Evolutionary conservation across 2,113 vertebrate genomes (phyloP).

Genomic region (Muntiacus muntjak): DNA sequence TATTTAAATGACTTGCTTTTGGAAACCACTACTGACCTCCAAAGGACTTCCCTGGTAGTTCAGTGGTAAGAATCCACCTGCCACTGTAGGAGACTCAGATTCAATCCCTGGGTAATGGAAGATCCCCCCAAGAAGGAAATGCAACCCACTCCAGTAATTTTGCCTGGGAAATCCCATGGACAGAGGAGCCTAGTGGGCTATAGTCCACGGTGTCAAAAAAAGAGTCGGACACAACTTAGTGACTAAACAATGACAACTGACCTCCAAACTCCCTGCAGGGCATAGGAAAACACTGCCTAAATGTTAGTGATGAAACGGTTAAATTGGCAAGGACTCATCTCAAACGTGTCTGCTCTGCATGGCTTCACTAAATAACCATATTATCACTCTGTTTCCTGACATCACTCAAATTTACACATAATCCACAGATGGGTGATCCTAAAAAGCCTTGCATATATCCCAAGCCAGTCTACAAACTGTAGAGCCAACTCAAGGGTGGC

Average conservation of each 20-base stretch:
- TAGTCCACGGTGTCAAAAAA: background rate
- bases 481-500: background rate
- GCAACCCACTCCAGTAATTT: background rate
- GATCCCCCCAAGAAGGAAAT: background rate
- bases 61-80: background rate
- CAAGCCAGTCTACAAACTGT: background rate
- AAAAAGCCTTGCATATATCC: background rate
- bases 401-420: background rate
- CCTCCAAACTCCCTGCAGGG: background rate
- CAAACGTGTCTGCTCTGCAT: background rate
- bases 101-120: background rate
- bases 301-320: background rate
- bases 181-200: background rate
- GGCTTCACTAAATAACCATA: background rate
- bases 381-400: background rate
- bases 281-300: background rate
- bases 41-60: background rate
- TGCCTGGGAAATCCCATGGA: background rate
- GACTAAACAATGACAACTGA: background rate
- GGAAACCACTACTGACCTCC: background rate
- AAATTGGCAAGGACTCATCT: background rate
- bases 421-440: background rate
- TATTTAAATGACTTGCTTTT: background rate
- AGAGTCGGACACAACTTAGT: background rate
- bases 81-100: background rate